phyloP scores from a whole-genome alignment of 1,140 invertebrate genomes.

The Rhysida immarginata region DNA sequence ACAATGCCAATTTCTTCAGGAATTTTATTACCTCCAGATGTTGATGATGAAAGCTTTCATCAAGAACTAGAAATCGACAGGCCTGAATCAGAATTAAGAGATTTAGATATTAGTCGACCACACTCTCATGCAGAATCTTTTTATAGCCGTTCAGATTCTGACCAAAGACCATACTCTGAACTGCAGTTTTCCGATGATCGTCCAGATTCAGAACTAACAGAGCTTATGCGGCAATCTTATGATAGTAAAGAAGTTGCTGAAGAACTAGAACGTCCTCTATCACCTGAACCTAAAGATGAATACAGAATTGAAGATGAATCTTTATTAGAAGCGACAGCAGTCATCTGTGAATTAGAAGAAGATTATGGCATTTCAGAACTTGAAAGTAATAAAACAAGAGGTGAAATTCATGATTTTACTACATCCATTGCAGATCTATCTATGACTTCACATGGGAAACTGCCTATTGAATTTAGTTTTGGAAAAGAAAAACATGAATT shows the following conservation, averaged over 20 bases:
- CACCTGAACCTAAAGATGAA: constrained; percentile 32
- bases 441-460: too few relatives aligned
- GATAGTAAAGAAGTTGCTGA: constrained; percentile 22
- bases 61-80: constrained; percentile 27
- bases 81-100: constrained; percentile 22
- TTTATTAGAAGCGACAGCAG: neutral
- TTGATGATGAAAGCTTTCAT: constrained; percentile 26
- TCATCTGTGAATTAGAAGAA: constrained; percentile 6
- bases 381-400: constrained; percentile 21
- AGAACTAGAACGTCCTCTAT: constrained; percentile 34
- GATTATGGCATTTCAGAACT: constrained; percentile 18
- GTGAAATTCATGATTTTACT: constrained; percentile 21
- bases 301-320: constrained; percentile 7
- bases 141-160: constrained; percentile 28
- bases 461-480: too few relatives aligned
- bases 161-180: constrained; percentile 23
- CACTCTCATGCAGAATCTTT: constrained; percentile 14
- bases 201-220: constrained; percentile 30
- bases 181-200: constrained; percentile 28
- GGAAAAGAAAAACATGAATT: constrained; percentile 29
- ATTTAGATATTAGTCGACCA: constrained; percentile 18
- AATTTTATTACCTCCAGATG: neutral
- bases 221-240: constrained; percentile 21
- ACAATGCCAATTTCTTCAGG: neutral
- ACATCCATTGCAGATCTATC: constrained; percentile 18